A percentile compares a stretch with the other conserved stretches of the same genome.
phyloP scores from a whole-genome alignment of 1,140 invertebrate species.

The Drosophila sproati region DNA sequence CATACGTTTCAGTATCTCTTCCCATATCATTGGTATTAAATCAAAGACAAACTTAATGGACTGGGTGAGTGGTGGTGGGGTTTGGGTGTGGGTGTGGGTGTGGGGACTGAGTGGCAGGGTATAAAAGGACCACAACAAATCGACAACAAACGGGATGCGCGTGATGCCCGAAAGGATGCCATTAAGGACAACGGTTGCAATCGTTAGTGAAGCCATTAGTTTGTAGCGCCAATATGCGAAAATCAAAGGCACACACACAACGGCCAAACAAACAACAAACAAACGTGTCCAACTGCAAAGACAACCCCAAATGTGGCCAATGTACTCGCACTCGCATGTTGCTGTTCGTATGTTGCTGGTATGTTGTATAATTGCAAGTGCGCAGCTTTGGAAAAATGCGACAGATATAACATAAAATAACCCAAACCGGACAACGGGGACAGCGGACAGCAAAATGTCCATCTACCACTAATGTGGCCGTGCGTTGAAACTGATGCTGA shows the following conservation, averaged over 20 bases:
- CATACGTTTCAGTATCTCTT: slow-evolving; percentile 28
- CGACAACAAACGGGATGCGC: slow-evolving; percentile 56
- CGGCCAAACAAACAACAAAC: background rate
- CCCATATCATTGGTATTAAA: slow-evolving; percentile 49
- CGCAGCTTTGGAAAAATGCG: slow-evolving; percentile 64
- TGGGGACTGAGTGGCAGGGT: background rate
- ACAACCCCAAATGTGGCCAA: slow-evolving; percentile 44
- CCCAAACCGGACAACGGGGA: slow-evolving; percentile 32
- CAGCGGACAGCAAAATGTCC: slow-evolving; percentile 60
- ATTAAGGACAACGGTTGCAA: slow-evolving; percentile 82
- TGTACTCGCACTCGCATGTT: slow-evolving; percentile 11
- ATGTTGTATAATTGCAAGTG: slow-evolving; percentile 76
- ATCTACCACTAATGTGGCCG: slow-evolving; percentile 74
- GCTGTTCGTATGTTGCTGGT: background rate
- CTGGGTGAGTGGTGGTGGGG: background rate
- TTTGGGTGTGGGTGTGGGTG: background rate
- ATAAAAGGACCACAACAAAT: slow-evolving; percentile 49
- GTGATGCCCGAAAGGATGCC: slow-evolving; percentile 77
- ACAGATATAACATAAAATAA: slow-evolving; percentile 79
- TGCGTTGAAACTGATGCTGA: slow-evolving; percentile 12
- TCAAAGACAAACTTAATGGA: slow-evolving; percentile 14
- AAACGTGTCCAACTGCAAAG: slow-evolving; percentile 27
- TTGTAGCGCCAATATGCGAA: slow-evolving; percentile 77
- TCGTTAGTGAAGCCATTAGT: slow-evolving; percentile 83
- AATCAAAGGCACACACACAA: slow-evolving; percentile 51